Evolutionary conservation across 2,113 vertebrate species (phyloP).

Genomic region (Eptesicus fuscus): DNA sequence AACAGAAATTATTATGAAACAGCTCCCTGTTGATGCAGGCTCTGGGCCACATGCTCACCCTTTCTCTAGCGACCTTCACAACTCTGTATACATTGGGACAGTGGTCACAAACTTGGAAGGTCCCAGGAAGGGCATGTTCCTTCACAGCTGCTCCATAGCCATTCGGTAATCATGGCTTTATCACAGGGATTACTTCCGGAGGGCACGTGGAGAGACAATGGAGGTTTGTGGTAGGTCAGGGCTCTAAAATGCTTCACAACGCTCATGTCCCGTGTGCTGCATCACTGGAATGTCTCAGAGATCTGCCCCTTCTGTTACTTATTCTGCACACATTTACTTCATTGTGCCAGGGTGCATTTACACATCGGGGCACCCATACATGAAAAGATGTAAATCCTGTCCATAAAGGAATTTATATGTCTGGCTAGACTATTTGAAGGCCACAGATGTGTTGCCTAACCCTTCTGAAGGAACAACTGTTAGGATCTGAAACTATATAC

Average conservation of each 20-base stretch:
- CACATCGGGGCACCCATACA: too few species aligned
- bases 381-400: neutral
- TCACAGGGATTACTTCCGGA: neutral
- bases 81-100: neutral
- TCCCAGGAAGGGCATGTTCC: neutral
- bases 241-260: neutral
- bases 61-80: neutral
- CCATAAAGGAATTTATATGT: slow-evolving; percentile 24
- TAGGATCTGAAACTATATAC: slow-evolving; percentile 41
- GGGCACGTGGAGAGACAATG: neutral
- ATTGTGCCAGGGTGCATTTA: neutral
- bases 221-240: neutral
- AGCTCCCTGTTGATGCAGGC: neutral
- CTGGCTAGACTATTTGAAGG: slow-evolving; percentile 41
- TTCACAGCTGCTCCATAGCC: neutral
- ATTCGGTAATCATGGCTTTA: neutral
- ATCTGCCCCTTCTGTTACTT: neutral
- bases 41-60: neutral
- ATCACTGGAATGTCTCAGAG: neutral
- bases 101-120: neutral
- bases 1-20: neutral
- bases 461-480: slow-evolving; percentile 62
- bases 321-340: neutral
- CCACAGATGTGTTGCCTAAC: neutral
- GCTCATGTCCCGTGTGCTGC: neutral